phyloP scores from a whole-genome alignment of 1,140 invertebrate genomes.

The Linepithema humile region DNA sequence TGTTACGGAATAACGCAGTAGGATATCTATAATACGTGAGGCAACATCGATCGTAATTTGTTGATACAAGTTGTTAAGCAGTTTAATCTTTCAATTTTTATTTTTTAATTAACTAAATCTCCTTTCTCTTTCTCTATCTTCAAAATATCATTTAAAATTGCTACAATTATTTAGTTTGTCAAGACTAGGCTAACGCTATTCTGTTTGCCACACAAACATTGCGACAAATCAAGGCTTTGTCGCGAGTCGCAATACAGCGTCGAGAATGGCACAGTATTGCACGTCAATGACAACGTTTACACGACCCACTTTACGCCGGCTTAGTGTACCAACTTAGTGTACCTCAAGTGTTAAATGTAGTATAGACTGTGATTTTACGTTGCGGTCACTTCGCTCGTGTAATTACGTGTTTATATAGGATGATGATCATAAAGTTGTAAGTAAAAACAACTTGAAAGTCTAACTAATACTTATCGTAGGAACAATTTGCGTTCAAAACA shows the following conservation, averaged over 20 bases:
- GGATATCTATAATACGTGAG: background rate
- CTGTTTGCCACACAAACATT: slow-evolving; percentile 37
- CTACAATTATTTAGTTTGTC: background rate
- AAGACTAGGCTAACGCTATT: background rate
- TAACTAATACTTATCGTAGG: background rate
- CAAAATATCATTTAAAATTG: background rate
- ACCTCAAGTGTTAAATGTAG: slow-evolving; percentile 41
- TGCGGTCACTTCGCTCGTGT: slow-evolving; percentile 11
- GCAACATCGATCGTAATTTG: background rate
- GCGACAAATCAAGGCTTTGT: slow-evolving; percentile 49
- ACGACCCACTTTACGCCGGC: slow-evolving; percentile 51
- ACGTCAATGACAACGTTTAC: slow-evolving; percentile 49
- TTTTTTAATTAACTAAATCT: too few relatives aligned
- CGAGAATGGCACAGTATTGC: slow-evolving; percentile 41
- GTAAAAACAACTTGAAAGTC: background rate
- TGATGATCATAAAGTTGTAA: background rate
- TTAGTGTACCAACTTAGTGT: slow-evolving; percentile 35
- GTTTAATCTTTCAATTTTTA: too few relatives aligned
- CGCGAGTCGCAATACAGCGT: slow-evolving; percentile 12
- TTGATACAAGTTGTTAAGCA: too few relatives aligned
- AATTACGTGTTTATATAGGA: slow-evolving; percentile 23
- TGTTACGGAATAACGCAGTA: background rate
- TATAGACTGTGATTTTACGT: slow-evolving; percentile 44
- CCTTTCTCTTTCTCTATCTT: too few relatives aligned
- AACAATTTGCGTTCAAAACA: background rate